Conservation (phyloP, 2,797 vertebrate species). For the Liparis tanakae region DNA sequence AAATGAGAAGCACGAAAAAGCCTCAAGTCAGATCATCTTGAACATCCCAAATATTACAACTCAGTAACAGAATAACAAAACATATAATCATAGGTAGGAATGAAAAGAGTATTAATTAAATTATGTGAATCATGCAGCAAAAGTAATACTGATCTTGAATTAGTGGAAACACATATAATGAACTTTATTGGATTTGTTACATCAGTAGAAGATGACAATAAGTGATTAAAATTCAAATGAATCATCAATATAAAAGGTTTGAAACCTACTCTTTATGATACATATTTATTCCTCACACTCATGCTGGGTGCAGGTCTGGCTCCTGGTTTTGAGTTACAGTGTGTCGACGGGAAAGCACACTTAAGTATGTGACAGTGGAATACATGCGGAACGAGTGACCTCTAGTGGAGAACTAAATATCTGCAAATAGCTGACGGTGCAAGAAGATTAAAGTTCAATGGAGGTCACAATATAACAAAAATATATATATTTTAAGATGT, state of each 20-base stretch:
- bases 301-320: not conserved
- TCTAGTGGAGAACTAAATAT: constrained; percentile 12
- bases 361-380: not conserved
- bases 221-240: not conserved
- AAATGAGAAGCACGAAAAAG: not conserved
- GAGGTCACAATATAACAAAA: too few species aligned
- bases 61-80: not conserved
- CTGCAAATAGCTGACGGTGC: not conserved
- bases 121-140: not conserved
- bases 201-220: not conserved
- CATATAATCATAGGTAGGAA: not conserved
- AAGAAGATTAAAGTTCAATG: not conserved
- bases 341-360: not conserved
- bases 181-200: not conserved
- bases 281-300: not conserved
- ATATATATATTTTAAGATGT: too few species aligned
- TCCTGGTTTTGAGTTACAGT: not conserved
- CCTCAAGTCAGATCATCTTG: not conserved
- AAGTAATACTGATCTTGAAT: not conserved
- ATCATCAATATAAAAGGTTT: not conserved
- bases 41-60: not conserved
- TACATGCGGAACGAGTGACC: not conserved
- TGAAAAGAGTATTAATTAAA: not conserved
- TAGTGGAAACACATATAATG: not conserved
- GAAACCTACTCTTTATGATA: too few species aligned